Conservation (phyloP, 2,888 invertebrate species). For the Pegoplata infirma region DNA sequence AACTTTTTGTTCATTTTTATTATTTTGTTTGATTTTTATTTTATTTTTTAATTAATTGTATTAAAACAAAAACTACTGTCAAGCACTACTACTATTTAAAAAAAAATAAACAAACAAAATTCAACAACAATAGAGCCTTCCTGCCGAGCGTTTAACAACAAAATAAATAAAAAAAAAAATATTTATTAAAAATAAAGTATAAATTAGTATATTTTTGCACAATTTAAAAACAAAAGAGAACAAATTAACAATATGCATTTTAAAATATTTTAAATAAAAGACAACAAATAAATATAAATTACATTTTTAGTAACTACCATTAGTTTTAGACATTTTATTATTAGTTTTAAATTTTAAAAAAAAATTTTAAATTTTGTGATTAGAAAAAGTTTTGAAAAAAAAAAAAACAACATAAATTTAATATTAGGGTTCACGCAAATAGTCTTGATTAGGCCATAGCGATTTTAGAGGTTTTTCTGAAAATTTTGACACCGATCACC, state of each 20-base stretch:
- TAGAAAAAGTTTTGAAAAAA: no score
- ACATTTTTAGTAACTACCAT: no score
- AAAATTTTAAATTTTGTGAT: no score
- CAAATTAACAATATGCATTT: conserved; percentile 2
- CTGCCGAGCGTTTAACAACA: conserved; percentile 75
- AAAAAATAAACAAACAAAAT: conserved; percentile 36
- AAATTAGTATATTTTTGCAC: conserved; percentile 24
- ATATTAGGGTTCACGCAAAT: no score
- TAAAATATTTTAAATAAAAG: no score
- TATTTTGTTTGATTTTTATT: conserved; percentile 41
- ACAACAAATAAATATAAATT: background rate
- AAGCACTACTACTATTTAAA: conserved; percentile 40
- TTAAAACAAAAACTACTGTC: conserved; percentile 37
- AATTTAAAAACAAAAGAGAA: background rate
- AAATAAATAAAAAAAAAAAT: conserved; percentile 39
- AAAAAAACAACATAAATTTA: no score
- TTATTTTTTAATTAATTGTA: conserved; percentile 21
- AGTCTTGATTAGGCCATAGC: no score
- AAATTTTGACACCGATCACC: no score
- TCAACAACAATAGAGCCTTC: conserved; percentile 70
- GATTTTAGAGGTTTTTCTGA: no score
- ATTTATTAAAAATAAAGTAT: conserved; percentile 30
- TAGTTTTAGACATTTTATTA: no score
- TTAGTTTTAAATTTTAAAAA: no score
- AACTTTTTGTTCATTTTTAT: conserved; percentile 47